These are phyloP conservation scores for Rostratula benghalensis DNA, from an alignment of 2,113 vertebrate genomes.

Conservation along the genomic window DNA sequence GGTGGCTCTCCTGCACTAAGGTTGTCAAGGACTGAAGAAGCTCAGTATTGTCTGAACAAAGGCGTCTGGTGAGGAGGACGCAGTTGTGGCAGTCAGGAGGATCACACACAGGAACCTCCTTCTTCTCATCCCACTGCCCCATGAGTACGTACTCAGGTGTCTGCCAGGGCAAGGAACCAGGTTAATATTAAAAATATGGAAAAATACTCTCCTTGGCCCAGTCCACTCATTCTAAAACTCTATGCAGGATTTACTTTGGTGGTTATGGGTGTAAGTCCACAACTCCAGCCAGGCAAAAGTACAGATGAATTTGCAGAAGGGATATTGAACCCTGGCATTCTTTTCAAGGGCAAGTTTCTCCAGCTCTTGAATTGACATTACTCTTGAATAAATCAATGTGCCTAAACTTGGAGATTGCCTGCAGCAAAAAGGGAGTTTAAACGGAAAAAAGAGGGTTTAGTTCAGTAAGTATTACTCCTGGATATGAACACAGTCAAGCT, in stretches of 20 bases:
- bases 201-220: not conserved
- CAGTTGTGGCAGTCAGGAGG: no score
- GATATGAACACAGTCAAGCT: not conserved
- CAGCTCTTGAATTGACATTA: not conserved
- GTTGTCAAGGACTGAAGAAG: not conserved
- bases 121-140: not conserved
- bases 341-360: not conserved
- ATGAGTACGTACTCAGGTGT: not conserved
- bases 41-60: no score
- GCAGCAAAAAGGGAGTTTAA: not conserved
- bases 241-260: not conserved
- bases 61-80: no score
- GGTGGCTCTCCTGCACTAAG: not conserved
- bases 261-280: not conserved
- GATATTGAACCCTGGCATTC: not conserved
- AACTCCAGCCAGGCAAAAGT: not conserved
- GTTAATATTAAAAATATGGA: not conserved
- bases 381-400: not conserved
- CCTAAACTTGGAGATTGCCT: not conserved
- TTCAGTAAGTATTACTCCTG: not conserved
- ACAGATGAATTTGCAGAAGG: not conserved
- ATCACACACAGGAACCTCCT: no score
- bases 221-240: not conserved
- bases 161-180: not conserved
- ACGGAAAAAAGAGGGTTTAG: not conserved